Base-by-base conservation (phyloP, 2,888 invertebrate species). In the Tridacna crocea region DNA sequence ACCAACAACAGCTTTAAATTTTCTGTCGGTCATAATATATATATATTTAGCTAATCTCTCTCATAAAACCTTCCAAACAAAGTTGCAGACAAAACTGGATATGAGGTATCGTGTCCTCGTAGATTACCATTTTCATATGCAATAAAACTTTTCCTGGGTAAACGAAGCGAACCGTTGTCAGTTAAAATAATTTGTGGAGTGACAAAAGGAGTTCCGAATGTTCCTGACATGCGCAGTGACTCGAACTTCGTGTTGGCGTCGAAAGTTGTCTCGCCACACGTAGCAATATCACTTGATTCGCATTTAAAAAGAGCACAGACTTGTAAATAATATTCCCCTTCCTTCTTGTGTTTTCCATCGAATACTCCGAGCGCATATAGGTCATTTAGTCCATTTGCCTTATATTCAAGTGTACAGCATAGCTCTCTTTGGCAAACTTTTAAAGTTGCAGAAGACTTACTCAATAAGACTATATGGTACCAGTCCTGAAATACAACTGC, bases 351-450 rank as follows among this genome's bases (percentile, higher is more conserved):
- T 0, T 90, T 77, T 0, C 92, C 91, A 73, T 90, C 88, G 78
- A 92, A 92, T 0, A 89, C 92, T 0, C 91, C 92, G 65, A 92
- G 87, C 0, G 90, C 92, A 75, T 88, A 92, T 11, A 80, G 60
- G 51, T 88, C 90, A 6, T 63, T 48, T 13, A 60, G 74, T 0
- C 66, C 47, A 58, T 47, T 27, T 3, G 76, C 66, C 0, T 79
- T 72, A 70, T 90, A 92, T 17, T 82, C 65, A 11, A 90, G 76
- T 36, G 48, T 75, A 63, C 92, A 92, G 77, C 92, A 92, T 13
- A 92, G 66, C 0, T 82, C 79, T 0, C 89, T 87, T 46, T 90
- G 83, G 68, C 92, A 92, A 0, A 91, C 87, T 17, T 73, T 78
- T 3, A 89, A 26, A 4, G 63, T 72, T 0, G 87, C 91, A 11